These are phyloP conservation scores for Sebastes aleutianus DNA, from an alignment of 2,797 vertebrate species.

Conservation along the genomic window DNA sequence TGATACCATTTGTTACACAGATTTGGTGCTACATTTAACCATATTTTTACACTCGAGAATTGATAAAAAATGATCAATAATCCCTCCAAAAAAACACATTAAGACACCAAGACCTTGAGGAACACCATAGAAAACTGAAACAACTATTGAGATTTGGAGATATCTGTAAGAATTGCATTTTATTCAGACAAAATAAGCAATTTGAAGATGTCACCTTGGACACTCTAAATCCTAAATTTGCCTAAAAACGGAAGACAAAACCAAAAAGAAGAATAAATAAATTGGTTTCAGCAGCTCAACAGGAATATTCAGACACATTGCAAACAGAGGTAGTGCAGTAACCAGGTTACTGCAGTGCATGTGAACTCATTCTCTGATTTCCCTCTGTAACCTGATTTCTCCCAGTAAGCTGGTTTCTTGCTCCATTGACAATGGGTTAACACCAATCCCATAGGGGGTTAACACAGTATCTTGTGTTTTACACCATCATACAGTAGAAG, in stretches of 20 bases:
- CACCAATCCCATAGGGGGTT: neutral
- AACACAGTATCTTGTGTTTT: neutral
- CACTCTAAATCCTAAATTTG: neutral
- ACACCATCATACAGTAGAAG: neutral
- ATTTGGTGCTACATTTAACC: too few species aligned
- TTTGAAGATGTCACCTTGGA: neutral
- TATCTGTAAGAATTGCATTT: too few species aligned
- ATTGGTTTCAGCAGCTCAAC: neutral
- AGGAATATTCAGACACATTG: neutral
- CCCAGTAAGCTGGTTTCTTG: constrained; percentile 5
- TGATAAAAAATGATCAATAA: too few species aligned
- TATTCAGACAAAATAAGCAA: neutral
- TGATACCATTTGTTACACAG: too few species aligned
- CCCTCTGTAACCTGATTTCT: constrained; percentile 9
- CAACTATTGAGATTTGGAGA: too few species aligned
- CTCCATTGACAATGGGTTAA: neutral
- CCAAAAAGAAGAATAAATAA: neutral
- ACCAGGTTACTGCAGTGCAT: neutral
- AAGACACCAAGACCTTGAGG: too few species aligned
- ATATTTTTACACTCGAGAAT: too few species aligned
- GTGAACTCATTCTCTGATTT: neutral
- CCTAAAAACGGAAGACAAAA: neutral
- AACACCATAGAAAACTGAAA: too few species aligned
- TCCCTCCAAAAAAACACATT: too few species aligned
- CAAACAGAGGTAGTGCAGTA: neutral